Evolutionary conservation across 2,113 vertebrate genomes (phyloP).

Genomic region (Paralichthys olivaceus): DNA sequence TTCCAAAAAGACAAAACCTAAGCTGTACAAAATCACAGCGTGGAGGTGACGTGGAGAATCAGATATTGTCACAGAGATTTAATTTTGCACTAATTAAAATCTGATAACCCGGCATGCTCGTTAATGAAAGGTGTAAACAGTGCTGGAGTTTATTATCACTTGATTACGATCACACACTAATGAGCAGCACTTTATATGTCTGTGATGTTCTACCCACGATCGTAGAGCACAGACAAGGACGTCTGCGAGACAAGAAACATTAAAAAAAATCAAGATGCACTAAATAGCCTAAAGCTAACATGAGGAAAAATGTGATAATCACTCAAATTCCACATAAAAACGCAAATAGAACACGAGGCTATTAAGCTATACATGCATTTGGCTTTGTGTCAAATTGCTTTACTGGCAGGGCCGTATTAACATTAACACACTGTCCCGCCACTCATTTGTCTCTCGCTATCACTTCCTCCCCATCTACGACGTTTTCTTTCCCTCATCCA

Average conservation of each 20-base stretch:
- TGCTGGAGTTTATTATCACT: background rate
- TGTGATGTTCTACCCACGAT: background rate
- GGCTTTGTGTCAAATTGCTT: background rate
- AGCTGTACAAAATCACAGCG: too few relatives aligned
- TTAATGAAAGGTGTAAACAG: conserved; percentile 15
- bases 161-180: conserved; percentile 3
- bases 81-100: conserved; percentile 35
- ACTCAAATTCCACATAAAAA: background rate
- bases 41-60: background rate
- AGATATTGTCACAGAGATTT: background rate
- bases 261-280: background rate
- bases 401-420: background rate
- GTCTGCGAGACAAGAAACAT: background rate
- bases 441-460: background rate
- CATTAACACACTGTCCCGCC: background rate
- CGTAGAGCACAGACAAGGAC: background rate
- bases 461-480: background rate
- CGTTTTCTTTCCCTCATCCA: background rate
- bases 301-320: background rate
- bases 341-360: background rate
- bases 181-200: background rate
- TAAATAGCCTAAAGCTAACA: background rate
- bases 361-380: background rate
- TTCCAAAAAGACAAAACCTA: too few relatives aligned
- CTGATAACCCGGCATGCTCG: background rate